A percentile compares a stretch with the other conserved stretches of the same genome.
Conservation (phyloP, 1,140 invertebrate genomes). For the Drosophila nigromelanica region DNA sequence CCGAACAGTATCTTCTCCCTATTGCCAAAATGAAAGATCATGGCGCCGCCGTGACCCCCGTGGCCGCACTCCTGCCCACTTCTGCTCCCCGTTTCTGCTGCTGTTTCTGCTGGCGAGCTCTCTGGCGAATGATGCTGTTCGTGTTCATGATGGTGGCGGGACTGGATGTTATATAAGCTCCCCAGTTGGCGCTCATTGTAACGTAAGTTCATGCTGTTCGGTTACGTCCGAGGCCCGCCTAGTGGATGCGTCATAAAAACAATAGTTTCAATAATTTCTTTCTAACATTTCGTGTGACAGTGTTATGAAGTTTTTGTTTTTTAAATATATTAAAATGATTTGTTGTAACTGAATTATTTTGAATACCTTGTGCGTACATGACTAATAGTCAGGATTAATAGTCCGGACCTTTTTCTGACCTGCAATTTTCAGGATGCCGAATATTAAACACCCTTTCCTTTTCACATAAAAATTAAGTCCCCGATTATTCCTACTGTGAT, state of each 20-base stretch:
- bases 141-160: constrained; percentile 18
- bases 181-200: constrained; percentile 6
- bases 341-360: too few relatives aligned
- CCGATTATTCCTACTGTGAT: too few relatives aligned
- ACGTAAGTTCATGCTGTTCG: constrained; percentile 18
- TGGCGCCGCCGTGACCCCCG: constrained; percentile 20
- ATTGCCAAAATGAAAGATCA: constrained; percentile 51
- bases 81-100: not conserved
- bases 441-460: too few relatives aligned
- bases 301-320: not conserved
- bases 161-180: not conserved
- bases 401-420: too few relatives aligned
- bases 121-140: not conserved
- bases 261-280: not conserved
- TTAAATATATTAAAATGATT: not conserved
- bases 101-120: not conserved
- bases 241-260: constrained; percentile 9
- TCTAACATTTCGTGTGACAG: constrained; percentile 10
- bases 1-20: constrained; percentile 59
- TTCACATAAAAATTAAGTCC: too few relatives aligned
- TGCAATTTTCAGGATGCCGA: too few relatives aligned
- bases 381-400: too few relatives aligned
- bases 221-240: constrained; percentile 5
- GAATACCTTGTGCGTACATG: too few relatives aligned
- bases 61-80: not conserved